Base-by-base conservation (phyloP, 2,797 vertebrate species). In the Acrossocheilus wenchowensis region DNA sequence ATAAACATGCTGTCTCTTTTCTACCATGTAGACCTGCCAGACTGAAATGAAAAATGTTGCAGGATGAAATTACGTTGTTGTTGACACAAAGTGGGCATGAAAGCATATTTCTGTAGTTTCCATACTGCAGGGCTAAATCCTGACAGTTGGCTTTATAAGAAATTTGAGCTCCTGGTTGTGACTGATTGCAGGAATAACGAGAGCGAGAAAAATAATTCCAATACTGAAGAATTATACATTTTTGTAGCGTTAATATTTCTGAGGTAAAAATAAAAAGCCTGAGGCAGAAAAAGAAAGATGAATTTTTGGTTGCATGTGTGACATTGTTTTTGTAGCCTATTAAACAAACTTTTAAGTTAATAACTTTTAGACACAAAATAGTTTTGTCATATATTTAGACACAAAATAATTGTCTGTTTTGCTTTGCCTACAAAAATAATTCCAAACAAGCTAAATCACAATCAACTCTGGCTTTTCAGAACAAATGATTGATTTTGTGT, bases 21-120 rank as follows among this genome's bases (percentile, higher is more conserved):
- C 73, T 77, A 83, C 77, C 75, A 66, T 30, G 60, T 72, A 52
- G 50, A 83, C 19, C 78, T 88, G 82, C 82, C 87, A 88, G 81
- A 78, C 78, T 78, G 73, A 74, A 73, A 81, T 88, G 30, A 88
- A 82, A 84, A 89, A 88, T 83, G 77, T 60, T 62, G 41, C 52
- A 77, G 74, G 73, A 89, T 77, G 78, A 68, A 89, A 86, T 89
- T 89, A 86, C 15, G 12, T 48, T 50, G 78, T 45, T 78, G 79
- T 79, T 85, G 83, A 87, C 57, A 82, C 64, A 78, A 89, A 84
- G 30, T 69, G 79, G 48, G 77, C 73, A 79, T 72, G 73, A 85
- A 82, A 85, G 57, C 64, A 54, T 68, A 50, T 50, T 80, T 21
- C 30, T 41, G 68, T 82, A 87, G 54, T 89, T 75, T 82, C 68